Evolutionary conservation across 1,140 invertebrate species (phyloP).

Genomic region (Pseudomyrmex concolor): DNA sequence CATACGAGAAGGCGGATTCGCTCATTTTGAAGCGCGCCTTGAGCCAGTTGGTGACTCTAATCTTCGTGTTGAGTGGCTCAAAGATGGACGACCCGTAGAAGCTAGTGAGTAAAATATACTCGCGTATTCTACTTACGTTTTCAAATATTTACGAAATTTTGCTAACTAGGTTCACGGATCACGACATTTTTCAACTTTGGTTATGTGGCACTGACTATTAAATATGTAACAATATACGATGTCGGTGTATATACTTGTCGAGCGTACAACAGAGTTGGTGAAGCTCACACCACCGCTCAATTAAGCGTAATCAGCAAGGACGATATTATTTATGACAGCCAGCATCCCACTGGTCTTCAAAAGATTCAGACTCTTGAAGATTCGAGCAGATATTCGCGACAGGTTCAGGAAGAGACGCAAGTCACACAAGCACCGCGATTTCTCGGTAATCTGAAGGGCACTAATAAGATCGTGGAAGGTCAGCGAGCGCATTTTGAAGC

Average conservation of each 20-base stretch:
- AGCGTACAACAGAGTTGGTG: conserved; percentile 94
- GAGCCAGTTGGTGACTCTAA: conserved; percentile 97
- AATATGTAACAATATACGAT: conserved; percentile 95
- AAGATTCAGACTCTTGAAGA: conserved; percentile 96
- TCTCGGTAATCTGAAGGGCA: conserved; percentile 94
- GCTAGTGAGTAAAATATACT: conserved; percentile 87
- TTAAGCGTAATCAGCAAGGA: conserved; percentile 94
- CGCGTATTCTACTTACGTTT: no score
- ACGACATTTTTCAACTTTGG: conserved; percentile 98
- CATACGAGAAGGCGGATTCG: conserved; percentile 96
- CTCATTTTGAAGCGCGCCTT: conserved; percentile 97
- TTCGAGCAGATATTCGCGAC: conserved; percentile 88
- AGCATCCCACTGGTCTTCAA: conserved; percentile 94
- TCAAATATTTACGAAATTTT: conserved; percentile 5
- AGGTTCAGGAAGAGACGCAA: conserved; percentile 90
- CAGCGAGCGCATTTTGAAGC: conserved; percentile 98
- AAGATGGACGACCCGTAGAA: conserved; percentile 95
- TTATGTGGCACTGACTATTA: conserved; percentile 98
- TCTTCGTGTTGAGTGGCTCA: conserved; percentile 97
- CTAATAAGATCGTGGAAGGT: conserved; percentile 97
- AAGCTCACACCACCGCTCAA: conserved; percentile 95
- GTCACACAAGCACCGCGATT: conserved; percentile 93
- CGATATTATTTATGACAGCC: conserved; percentile 93
- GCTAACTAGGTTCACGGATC: conserved; percentile 90
- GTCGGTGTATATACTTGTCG: conserved; percentile 96